A percentile compares a stretch with the other conserved stretches of the same genome.
Conservation (phyloP, 2,113 vertebrate species). For the Hucho hucho region DNA sequence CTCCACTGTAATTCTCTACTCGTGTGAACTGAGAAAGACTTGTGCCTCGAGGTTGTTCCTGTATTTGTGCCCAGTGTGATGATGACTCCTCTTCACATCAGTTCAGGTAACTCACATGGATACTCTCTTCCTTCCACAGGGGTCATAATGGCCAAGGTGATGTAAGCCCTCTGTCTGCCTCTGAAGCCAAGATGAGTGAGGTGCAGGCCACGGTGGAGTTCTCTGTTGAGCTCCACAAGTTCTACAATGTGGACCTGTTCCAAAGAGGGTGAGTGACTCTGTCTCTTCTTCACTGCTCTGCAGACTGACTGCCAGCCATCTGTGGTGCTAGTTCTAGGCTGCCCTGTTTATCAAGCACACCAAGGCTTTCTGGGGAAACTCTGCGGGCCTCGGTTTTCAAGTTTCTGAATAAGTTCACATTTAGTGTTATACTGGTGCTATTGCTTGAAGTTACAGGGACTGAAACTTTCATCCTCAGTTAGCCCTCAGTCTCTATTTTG, state of each 20-base stretch:
- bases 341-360: not conserved
- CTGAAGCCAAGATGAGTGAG: constrained; percentile 90
- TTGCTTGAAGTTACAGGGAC: not conserved
- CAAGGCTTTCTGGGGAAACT: not conserved
- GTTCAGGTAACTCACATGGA: not conserved
- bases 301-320: not conserved
- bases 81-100: not conserved
- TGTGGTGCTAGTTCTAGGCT: not conserved
- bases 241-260: constrained; percentile 99
- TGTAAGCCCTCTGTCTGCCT: constrained; percentile 73
- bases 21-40: not conserved
- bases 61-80: not conserved
- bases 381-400: too few species aligned
- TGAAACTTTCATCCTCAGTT: not conserved
- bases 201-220: constrained; percentile 99
- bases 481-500: not conserved
- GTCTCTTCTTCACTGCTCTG: not conserved
- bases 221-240: constrained; percentile 98
- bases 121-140: constrained; percentile 44
- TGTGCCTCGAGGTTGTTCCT: not conserved
- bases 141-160: constrained; percentile 64
- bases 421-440: too few species aligned
- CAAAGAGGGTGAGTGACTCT: constrained; percentile 88
- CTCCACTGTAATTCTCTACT: not conserved
- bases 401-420: too few species aligned